Evolutionary conservation across 1,140 invertebrate genomes (phyloP).

Genomic region (Zeugodacus cucurbitae): DNA sequence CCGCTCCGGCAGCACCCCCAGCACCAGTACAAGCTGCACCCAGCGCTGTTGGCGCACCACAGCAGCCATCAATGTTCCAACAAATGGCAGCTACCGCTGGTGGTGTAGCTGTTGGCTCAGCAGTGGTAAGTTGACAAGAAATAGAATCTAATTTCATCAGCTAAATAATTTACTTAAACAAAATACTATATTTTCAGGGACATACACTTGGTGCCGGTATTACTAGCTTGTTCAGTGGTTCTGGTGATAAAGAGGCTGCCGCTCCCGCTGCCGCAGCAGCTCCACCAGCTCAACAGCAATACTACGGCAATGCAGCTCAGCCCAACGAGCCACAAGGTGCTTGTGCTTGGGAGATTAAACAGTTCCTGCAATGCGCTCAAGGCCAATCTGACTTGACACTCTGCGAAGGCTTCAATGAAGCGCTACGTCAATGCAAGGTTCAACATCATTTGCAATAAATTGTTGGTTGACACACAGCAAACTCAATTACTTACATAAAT

Average conservation of each 20-base stretch:
- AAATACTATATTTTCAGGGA: constrained; percentile 69
- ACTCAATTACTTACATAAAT: not conserved
- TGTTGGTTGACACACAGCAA: not conserved
- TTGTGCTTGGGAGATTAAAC: constrained; percentile 89
- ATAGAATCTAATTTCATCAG: not conserved
- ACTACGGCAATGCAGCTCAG: constrained; percentile 58
- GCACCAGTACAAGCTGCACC: constrained; percentile 58
- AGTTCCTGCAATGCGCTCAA: constrained; percentile 89
- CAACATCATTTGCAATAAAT: constrained; percentile 59
- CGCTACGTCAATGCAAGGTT: constrained; percentile 88
- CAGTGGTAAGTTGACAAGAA: constrained; percentile 72
- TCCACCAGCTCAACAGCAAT: constrained; percentile 55
- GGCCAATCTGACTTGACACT: constrained; percentile 84
- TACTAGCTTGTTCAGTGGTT: constrained; percentile 85
- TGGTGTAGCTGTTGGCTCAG: constrained; percentile 88
- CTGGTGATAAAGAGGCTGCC: constrained; percentile 71
- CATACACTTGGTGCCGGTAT: constrained; percentile 87
- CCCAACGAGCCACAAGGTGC: constrained; percentile 73
- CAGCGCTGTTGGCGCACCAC: constrained; percentile 54
- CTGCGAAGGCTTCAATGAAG: constrained; percentile 94
- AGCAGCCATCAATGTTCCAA: constrained; percentile 65
- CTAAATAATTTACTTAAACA: not conserved
- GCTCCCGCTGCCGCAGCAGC: constrained; percentile 61
- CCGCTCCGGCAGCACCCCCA: constrained; percentile 57
- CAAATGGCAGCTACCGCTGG: constrained; percentile 93